Base-by-base conservation (phyloP, 2,797 vertebrate species). In the Coreius guichenoti region DNA sequence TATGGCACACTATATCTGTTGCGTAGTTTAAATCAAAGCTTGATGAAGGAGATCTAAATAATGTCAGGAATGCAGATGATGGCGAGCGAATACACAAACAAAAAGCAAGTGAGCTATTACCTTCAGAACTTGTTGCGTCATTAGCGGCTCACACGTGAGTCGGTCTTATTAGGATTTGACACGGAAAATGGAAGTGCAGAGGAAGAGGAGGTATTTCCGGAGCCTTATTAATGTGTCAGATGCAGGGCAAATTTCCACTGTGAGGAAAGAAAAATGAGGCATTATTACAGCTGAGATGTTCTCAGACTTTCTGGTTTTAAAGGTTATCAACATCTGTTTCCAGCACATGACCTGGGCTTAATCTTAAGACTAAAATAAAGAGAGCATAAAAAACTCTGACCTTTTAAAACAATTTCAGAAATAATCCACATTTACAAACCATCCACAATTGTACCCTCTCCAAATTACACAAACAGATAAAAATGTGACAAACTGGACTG, bases 121-220 rank as follows among this genome's bases (percentile, higher is more conserved):
- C 65, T 81, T 83, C 2, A n/a, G 47, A 73, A 72, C 69, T 51
- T 21, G 65, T 77, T 51, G 68, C 19, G 88, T 94, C 93, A 92
- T 89, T 90, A 92, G 88, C 89, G 43, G 51, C 90, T 88, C 90
- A 92, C 93, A 92, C 91, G 91, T 89, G 92, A 93, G 92, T 92
- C 69, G 93, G 94, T 93, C 94, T 95, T 92, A 93, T 94, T 94
- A 94, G 91, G 92, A 93, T 92, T 92, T 94, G 93, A 95, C 93
- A 94, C 86, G 81, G 90, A 95, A 93, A 94, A 93, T 91, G 89
- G 91, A 87, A 91, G 91, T 86, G 89, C 21, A 7, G 67, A 61
- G 80, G 26, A 75, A 69, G 75, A 58, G 17, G 92, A 82, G 88
- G 88, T 72, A 70, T 69, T 88, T 89, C 85, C 85, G 69, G 74